Evolutionary conservation across 2,888 invertebrate genomes (phyloP).

Genomic region (Ornithoptera priamus): DNA sequence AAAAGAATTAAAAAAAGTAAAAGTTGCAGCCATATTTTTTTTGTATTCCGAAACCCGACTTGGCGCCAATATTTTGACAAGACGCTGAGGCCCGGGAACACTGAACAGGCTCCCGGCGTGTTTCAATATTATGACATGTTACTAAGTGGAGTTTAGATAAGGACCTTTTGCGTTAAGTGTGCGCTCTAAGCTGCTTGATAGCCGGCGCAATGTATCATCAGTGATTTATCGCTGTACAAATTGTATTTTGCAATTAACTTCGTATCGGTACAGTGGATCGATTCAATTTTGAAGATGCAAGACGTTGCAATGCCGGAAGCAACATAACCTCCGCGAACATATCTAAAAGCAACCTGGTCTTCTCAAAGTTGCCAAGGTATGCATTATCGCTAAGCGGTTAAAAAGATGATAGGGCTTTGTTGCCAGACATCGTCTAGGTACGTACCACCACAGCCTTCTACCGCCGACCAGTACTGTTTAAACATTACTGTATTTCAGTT

Average conservation of each 20-base stretch:
- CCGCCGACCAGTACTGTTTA: no score
- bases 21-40: constrained; percentile 24
- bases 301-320: constrained; percentile 14
- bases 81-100: constrained; percentile 47
- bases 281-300: constrained; percentile 11
- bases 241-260: constrained; percentile 26
- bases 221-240: constrained; percentile 27
- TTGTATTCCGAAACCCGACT: constrained; percentile 38
- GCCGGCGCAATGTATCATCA: constrained; percentile 32
- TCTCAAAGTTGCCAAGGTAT: background rate
- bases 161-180: constrained; percentile 48
- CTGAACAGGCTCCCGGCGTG: constrained; percentile 52
- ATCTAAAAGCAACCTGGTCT: background rate
- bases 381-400: background rate
- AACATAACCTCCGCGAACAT: background rate
- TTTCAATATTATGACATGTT: constrained; percentile 65
- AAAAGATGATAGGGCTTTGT: no score
- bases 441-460: no score
- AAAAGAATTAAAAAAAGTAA: constrained; percentile 5
- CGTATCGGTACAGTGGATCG: constrained; percentile 6
- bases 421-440: no score
- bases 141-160: constrained; percentile 68
- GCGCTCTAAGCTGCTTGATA: constrained; percentile 25
- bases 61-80: constrained; percentile 71
- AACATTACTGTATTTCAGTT: no score